Conservation (phyloP, 1,140 invertebrate species). For the Drosophila pseudoobscura region DNA sequence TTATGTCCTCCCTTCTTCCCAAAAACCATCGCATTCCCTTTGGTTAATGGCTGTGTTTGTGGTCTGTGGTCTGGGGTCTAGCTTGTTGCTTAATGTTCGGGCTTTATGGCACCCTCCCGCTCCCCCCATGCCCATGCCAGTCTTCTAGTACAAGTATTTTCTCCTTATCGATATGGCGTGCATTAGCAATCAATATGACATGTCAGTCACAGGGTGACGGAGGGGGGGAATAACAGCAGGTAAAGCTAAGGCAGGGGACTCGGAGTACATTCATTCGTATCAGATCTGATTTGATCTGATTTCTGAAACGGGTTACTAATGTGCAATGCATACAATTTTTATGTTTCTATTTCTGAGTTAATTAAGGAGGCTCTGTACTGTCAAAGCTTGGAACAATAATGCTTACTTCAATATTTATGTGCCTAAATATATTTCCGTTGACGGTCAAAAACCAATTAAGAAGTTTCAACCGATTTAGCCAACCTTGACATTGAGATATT, state of each 20-base stretch:
- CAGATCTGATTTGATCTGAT: constrained; percentile 27
- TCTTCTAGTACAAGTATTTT: constrained; percentile 6
- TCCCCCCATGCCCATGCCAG: not conserved
- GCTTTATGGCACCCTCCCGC: constrained; percentile 1
- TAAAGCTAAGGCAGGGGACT: constrained; percentile 11
- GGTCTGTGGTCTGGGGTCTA: not conserved
- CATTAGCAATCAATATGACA: constrained; percentile 74
- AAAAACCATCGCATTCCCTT: not conserved
- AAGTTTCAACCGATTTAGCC: too few relatives aligned
- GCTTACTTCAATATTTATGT: too few relatives aligned
- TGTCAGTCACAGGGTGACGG: constrained; percentile 32
- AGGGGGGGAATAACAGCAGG: constrained; percentile 9
- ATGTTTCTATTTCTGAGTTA: too few relatives aligned
- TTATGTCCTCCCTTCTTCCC: not conserved
- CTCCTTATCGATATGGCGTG: constrained; percentile 56
- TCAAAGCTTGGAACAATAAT: too few relatives aligned
- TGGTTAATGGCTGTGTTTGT: constrained; percentile 33
- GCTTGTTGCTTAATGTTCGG: constrained; percentile 44
- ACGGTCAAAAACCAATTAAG: too few relatives aligned
- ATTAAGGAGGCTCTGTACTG: too few relatives aligned
- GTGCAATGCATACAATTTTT: constrained; percentile 3
- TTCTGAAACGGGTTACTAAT: constrained; percentile 35
- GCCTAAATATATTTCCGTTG: too few relatives aligned
- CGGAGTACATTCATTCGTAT: not conserved
- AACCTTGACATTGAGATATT: too few relatives aligned